A percentile compares a stretch with the other conserved stretches of the same genome.
phyloP scores from a whole-genome alignment of 30 jellyfish, hydroid and myxozoan species.

The Turritopsis dohrnii region DNA sequence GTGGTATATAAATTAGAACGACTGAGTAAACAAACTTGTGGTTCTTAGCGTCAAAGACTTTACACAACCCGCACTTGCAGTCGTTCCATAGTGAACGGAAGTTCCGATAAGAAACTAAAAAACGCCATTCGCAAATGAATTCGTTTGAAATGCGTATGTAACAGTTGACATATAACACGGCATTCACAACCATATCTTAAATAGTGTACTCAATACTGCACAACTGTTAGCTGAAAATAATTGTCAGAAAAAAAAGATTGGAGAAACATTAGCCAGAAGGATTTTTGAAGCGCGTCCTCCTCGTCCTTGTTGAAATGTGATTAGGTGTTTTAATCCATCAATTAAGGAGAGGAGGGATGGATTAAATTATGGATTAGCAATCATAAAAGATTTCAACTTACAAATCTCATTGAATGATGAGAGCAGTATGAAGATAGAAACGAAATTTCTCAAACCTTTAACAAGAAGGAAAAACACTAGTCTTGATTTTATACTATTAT shows the following conservation, averaged over 20 bases:
- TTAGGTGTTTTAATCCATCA: background rate
- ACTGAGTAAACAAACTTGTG: slow-evolving; percentile 39
- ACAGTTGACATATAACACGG: slow-evolving; percentile 65
- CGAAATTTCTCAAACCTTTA: background rate
- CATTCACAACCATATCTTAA: slow-evolving; percentile 3
- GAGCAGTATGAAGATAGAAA: background rate
- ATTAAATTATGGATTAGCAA: background rate
- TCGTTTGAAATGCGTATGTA: slow-evolving; percentile 24
- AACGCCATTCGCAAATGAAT: slow-evolving; percentile 31
- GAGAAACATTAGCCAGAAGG: background rate
- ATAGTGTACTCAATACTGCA: background rate
- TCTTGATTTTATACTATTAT: no score
- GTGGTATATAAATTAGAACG: slow-evolving; percentile 16
- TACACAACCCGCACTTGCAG: slow-evolving; percentile 32
- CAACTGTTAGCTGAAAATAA: background rate
- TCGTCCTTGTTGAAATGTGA: background rate
- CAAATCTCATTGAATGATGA: slow-evolving; percentile 28
- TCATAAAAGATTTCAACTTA: background rate
- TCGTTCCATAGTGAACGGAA: slow-evolving; percentile 28
- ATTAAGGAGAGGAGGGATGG: background rate
- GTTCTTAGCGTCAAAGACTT: slow-evolving; percentile 24
- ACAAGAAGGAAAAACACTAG: no score
- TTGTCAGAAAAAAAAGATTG: background rate
- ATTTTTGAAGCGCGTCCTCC: background rate
- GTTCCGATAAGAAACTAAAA: slow-evolving; percentile 17